Percentiles rank a stretch among this genome's conserved stretches.
Conservation (phyloP, 2,113 vertebrate genomes). For the Crypturellus undulatus region DNA sequence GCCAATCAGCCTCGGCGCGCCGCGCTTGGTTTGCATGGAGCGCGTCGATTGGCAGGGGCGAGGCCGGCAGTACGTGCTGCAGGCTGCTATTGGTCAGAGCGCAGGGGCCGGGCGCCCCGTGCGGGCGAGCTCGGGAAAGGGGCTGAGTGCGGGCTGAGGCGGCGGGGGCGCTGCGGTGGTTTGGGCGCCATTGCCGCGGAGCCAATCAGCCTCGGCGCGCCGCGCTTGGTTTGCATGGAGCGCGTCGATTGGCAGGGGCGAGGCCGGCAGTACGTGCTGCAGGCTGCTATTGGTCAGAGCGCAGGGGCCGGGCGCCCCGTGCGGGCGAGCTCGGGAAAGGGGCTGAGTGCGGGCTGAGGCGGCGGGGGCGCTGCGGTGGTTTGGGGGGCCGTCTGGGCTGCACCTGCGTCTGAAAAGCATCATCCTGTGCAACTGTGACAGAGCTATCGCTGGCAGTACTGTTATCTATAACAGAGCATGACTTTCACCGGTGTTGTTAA, state of each 20-base stretch:
- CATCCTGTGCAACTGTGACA: rapidly evolving
- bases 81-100: background rate
- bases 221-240: background rate
- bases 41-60: background rate
- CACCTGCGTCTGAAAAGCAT: rapidly evolving
- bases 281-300: background rate
- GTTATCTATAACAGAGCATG: background rate
- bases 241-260: background rate
- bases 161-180: too few species aligned
- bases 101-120: background rate
- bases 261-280: conserved; percentile 24
- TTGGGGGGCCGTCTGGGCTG: too few species aligned
- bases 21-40: background rate
- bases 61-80: conserved; percentile 24
- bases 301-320: background rate
- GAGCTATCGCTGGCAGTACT: too few species aligned
- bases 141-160: too few species aligned
- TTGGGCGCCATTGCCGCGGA: background rate
- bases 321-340: background rate
- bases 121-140: background rate
- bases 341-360: too few species aligned
- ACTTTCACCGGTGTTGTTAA: background rate
- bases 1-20: background rate
- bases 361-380: too few species aligned
- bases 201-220: background rate